These are phyloP conservation scores for Gastrophryne carolinensis DNA, from an alignment of 2,797 vertebrate genomes.

Conservation along the genomic window DNA sequence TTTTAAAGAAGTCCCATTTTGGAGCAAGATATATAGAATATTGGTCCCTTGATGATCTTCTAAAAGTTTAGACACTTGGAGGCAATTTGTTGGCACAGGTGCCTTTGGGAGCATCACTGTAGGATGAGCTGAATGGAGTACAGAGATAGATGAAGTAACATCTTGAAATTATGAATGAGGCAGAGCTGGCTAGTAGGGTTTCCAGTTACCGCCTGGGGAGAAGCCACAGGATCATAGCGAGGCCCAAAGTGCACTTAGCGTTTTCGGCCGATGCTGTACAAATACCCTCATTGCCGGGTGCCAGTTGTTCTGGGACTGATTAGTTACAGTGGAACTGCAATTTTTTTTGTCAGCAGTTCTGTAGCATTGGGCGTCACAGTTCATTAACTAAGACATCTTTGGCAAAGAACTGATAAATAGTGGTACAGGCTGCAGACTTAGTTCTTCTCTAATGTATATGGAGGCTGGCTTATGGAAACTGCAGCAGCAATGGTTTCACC, in stretches of 20 bases:
- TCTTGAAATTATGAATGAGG: constrained; percentile 16
- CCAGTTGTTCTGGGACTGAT: neutral
- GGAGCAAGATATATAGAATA: too few species aligned
- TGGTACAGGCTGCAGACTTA: neutral
- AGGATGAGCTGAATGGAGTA: constrained; percentile 1
- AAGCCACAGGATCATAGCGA: constrained; percentile 16
- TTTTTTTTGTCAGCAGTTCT: neutral
- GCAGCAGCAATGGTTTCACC: too few species aligned
- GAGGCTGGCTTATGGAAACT: too few species aligned
- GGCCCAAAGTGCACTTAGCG: neutral
- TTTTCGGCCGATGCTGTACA: neutral
- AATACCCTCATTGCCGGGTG: neutral
- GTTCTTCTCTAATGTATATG: too few species aligned
- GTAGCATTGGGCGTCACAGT: neutral
- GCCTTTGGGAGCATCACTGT: neutral
- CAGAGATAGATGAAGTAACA: neutral
- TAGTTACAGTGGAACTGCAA: neutral
- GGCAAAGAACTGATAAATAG: neutral
- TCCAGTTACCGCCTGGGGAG: constrained; percentile 17
- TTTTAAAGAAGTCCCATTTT: too few species aligned
- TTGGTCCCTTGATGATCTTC: too few species aligned
- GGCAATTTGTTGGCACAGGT: too few species aligned
- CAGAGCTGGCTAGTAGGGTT: constrained; percentile 4
- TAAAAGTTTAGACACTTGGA: too few species aligned
- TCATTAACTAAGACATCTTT: neutral